Percentiles rank a stretch among this genome's conserved stretches.
Evolutionary conservation across 2,797 vertebrate genomes (phyloP).

Genomic region (Anableps anableps): DNA sequence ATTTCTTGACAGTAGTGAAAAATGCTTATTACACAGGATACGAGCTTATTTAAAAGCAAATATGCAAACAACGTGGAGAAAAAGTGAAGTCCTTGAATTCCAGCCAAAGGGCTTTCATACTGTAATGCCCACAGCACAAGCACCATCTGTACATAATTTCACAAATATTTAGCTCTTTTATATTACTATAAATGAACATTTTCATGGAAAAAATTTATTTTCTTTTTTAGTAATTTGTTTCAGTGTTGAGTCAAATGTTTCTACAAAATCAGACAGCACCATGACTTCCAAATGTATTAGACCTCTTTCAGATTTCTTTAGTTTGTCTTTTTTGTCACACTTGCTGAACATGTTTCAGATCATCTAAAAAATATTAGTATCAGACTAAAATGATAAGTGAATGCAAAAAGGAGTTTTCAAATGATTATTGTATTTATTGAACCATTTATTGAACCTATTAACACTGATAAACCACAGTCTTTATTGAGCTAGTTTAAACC

Average conservation of each 20-base stretch:
- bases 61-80: conserved; percentile 55
- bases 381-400: no score
- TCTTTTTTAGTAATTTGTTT: conserved; percentile 47
- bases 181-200: conserved; percentile 55
- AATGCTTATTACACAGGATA: conserved; percentile 51
- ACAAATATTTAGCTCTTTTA: conserved; percentile 58
- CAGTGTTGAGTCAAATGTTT: conserved; percentile 63
- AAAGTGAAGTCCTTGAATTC: conserved; percentile 63
- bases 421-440: no score
- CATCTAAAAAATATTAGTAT: no score
- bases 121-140: conserved; percentile 64
- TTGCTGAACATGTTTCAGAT: no score
- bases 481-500: no score
- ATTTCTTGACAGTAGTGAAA: conserved; percentile 25
- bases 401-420: no score
- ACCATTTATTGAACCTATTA: no score
- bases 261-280: conserved; percentile 1
- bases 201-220: conserved; percentile 66
- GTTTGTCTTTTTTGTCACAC: no score
- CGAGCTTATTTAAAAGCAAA: conserved; percentile 44
- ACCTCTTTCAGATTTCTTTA: no score
- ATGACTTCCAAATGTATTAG: no score
- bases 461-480: no score
- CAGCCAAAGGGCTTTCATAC: conserved; percentile 59
- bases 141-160: conserved; percentile 66